phyloP scores from a whole-genome alignment of 2,888 invertebrate species.

The Uloborus plumipes region DNA sequence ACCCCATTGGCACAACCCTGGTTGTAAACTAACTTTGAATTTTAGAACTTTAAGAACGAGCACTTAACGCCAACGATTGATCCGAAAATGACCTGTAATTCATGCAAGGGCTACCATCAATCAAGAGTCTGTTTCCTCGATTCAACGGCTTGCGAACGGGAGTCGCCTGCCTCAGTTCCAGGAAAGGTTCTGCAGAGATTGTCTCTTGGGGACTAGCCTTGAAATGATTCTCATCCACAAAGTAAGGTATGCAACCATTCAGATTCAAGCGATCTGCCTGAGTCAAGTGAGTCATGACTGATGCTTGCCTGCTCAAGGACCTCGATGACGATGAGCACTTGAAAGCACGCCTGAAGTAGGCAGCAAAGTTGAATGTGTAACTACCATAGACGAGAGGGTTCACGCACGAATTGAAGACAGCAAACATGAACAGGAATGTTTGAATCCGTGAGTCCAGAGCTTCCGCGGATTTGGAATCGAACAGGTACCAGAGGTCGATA shows the following conservation, averaged over 20 bases:
- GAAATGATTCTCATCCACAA: neutral
- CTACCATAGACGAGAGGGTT: slow-evolving; percentile 85
- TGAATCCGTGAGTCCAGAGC: slow-evolving; percentile 74
- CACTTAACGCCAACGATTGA: too few species aligned
- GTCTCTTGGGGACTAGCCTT: neutral
- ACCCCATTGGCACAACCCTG: too few species aligned
- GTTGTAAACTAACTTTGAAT: too few species aligned
- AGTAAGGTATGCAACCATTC: neutral
- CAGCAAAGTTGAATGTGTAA: slow-evolving; percentile 73
- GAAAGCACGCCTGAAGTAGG: slow-evolving; percentile 17
- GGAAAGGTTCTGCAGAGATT: neutral
- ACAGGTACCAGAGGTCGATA: slow-evolving; percentile 81
- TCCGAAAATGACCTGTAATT: too few species aligned
- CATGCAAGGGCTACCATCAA: too few species aligned
- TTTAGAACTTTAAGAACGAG: too few species aligned
- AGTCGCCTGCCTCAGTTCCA: slow-evolving; percentile 21
- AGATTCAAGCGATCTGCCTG: neutral
- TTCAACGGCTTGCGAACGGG: slow-evolving; percentile 21
- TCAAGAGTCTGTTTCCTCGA: neutral
- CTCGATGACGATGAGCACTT: slow-evolving; percentile 6
- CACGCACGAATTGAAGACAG: slow-evolving; percentile 85
- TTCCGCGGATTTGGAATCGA: slow-evolving; percentile 79
- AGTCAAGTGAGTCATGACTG: neutral
- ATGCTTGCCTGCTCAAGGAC: neutral
- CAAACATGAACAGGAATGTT: slow-evolving; percentile 79